Base-by-base conservation (phyloP, 1,140 invertebrate genomes). In the Pseudomyrmex pallidus region DNA sequence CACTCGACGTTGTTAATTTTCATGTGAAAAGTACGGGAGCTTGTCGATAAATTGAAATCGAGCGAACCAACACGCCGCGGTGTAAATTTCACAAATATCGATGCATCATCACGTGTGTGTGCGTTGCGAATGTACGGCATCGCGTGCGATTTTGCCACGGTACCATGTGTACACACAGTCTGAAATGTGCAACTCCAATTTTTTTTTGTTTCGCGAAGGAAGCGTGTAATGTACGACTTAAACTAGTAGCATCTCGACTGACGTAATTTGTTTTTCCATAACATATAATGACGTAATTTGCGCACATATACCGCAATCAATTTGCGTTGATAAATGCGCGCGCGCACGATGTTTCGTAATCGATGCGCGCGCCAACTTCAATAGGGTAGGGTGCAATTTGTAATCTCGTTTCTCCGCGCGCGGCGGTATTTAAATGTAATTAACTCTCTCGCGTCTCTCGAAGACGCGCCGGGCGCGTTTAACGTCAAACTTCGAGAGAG, bases 211-310 rank as follows among this genome's bases (percentile, higher is more conserved):
- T 57, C 35, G 15, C 64, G 8, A 61, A 50, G 44, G 54, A 57
- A 80, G 20, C 64, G 13, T 46, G 13, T 68, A 78, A 68, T 25
- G 12, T 72, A 70, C 59, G 56, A 72, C 20, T 46, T 50, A 57
- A 77, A 61, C 76, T 70, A 67, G 62, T 56, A 78, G 35, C 44
- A 80, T 72, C 22, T 15, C 22, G 22, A 57, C 66, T 80, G 76
- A 80, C 44, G 66, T 80, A 80, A 61, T 80, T 48, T 70, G 66
- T 80, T 80, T 61, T 35, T 35, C 12, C 46, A 22, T 56, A 56
- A 68, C 13, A 20, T 68, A 46, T 68, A 68, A 78, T 78, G 66
- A 80, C 22, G 66, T 72, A 70, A 80, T 61, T 77, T 67, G 63
- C 61, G 54, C 54, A 7, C 54, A 35, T 35, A 48, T 72, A 48